Evolutionary conservation across 2,113 vertebrate genomes (phyloP), one percentile per base, ranked within the genome.

Genomic region (Ophthalmolycus amberensis): DNA sequence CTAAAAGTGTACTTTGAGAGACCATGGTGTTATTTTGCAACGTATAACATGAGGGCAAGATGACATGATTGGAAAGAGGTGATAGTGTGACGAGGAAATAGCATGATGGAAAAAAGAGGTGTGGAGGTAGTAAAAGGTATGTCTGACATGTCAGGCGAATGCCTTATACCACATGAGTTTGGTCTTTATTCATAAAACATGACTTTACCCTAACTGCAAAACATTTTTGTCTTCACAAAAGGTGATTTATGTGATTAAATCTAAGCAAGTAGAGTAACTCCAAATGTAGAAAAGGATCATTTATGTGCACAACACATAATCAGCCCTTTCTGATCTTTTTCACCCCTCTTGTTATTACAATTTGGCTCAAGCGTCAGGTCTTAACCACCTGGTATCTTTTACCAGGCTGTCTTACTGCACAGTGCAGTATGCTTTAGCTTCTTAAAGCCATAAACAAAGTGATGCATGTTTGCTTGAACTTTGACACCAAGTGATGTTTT

Each of bases 401-500:
- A 37, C 11, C 8, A 60, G 9, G 3, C 7, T 60, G 58, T 12
- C 3, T 42, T 27, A 14, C 1, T 20, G 46, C n/a, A 38, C 5
- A 46, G 14, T 18, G 27, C 42, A 52, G 1, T 69, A 16, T 60
- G 38, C 42, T 54, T 56, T 44, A 29, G 29, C 46, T 68, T 56
- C 34, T 52, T 37, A 37, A 34, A 56, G 52, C 11, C 71, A 56
- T 42, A 44, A 71, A 66, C 46, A 52, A 42, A 60, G 52, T 20
- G 22, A 27, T 3, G 32, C 34, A 44, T 65, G 42, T 56, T 79
- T 70, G 29, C 74, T 44, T 79, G 74, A 83, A 76, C 80, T 81
- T 66, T 84, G 71, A 87, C 75, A 82, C 42, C 42, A 63, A 42
- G 18, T 80, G 29, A 75, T 82, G 22, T 66, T 80, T 71, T 73